Evolutionary conservation across 2,113 vertebrate genomes (phyloP), one percentile per base, ranked within the genome.

Genomic region (Hirundichthys speculiger): DNA sequence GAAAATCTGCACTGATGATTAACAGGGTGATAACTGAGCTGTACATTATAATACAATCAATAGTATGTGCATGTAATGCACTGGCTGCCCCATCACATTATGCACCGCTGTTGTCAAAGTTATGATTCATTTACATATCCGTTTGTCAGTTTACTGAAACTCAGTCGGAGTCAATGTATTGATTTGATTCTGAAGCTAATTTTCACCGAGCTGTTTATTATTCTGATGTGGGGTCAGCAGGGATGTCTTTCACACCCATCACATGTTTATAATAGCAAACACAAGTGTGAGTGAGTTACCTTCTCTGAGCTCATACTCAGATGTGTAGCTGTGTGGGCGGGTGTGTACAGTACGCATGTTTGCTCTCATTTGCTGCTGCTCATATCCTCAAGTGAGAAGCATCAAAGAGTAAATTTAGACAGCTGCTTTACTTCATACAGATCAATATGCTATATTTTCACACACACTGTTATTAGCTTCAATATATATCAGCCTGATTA

Each of bases 371-470:
- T 47, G 43, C 34, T 34, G 18, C 3, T 39, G 10, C 20, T 40
- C 20, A 13, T 15, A 38, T 4, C 76, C 73, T 82, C 79, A 67
- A 65, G 71, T 79, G 77, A 86, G 77, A 77, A 69, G 64, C 75
- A 82, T 83, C 76, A 84, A 84, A 84, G 74, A 77, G 61, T 64
- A 64, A 80, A 80, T 84, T 84, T 70, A 47, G 57, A 84, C 16
- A 72, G 64, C 61, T 60, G 80, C 79, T 75, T 42, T 51, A 46
- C 72, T 56, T 61, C 76, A 21, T 38, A 40, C 56, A 51, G 63
- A 15, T 66, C 64, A n/a, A 42, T 45, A 38, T n/a, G 66, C 58
- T 64, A 21, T 58, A 68, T 51, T 52, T 42, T 15, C 56, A 47
- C 62, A 51, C 51, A 55, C 30, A 34, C 30, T 57, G 19, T 1